Evolutionary conservation across 2,888 invertebrate species (phyloP).

Genomic region (Cataglyphis cursor): DNA sequence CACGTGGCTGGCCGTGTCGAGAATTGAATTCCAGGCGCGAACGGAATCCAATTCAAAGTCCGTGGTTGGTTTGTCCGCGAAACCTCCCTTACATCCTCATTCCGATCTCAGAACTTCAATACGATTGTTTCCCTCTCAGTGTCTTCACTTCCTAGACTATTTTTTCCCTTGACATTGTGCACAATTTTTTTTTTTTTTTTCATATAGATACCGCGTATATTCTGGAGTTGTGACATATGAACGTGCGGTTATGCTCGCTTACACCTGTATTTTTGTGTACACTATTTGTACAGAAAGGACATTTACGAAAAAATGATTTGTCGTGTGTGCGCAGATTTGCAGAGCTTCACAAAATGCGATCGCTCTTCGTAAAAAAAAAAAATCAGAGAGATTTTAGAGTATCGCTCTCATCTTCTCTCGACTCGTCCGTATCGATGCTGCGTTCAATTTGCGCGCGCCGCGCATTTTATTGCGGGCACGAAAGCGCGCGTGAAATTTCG

Average conservation of each 20-base stretch:
- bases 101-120: slow-evolving; percentile 42
- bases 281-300: neutral
- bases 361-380: neutral
- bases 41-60: slow-evolving; percentile 77
- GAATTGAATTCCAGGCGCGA: slow-evolving; percentile 78
- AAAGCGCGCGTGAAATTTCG: slow-evolving; percentile 21
- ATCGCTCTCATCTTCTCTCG: slow-evolving; percentile 38
- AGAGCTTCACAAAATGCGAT: neutral
- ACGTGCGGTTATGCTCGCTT: neutral
- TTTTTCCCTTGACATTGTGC: neutral
- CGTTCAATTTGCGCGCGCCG: slow-evolving; percentile 38
- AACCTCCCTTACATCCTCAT: slow-evolving; percentile 29
- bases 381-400: neutral
- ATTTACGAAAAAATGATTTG: neutral
- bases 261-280: neutral
- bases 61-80: slow-evolving; percentile 46
- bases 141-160: slow-evolving; percentile 25
- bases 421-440: slow-evolving; percentile 33
- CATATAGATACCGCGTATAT: neutral
- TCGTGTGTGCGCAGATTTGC: slow-evolving; percentile 1
- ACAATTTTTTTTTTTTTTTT: neutral
- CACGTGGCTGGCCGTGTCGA: slow-evolving; percentile 65
- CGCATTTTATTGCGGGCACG: slow-evolving; percentile 25
- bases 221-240: neutral
- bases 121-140: slow-evolving; percentile 29